A percentile compares a stretch with the other conserved stretches of the same genome.
These are phyloP conservation scores for Neodiprion virginianus DNA, from an alignment of 1,140 invertebrate species.

Conservation along the genomic window DNA sequence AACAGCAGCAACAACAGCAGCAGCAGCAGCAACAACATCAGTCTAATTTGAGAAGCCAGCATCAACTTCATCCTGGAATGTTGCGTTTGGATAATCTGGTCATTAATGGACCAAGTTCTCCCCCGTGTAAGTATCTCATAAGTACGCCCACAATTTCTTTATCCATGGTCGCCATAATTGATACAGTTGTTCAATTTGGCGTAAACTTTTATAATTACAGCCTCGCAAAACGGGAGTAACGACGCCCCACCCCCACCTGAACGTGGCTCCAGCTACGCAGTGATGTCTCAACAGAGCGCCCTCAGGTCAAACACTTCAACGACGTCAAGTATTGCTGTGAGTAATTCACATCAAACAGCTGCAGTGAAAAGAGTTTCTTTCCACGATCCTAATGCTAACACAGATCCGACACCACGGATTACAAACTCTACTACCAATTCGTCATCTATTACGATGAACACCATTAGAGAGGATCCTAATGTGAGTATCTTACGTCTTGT, in stretches of 20 bases:
- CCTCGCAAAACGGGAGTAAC: conserved; percentile 49
- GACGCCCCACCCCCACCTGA: conserved; percentile 76
- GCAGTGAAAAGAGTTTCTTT: conserved; percentile 75
- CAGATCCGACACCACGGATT: conserved; percentile 54
- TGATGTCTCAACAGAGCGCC: conserved; percentile 73
- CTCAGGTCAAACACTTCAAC: conserved; percentile 57
- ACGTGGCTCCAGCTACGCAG: conserved; percentile 80
- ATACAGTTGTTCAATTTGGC: conserved; percentile 12
- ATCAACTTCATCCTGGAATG: conserved; percentile 51
- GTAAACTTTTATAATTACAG: conserved; percentile 33
- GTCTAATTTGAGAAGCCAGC: conserved; percentile 40
- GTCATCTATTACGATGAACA: conserved; percentile 63
- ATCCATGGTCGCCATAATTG: neutral
- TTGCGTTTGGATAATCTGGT: conserved; percentile 65
- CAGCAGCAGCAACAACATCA: conserved; percentile 35
- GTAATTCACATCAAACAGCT: conserved; percentile 40
- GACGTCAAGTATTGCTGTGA: conserved; percentile 51
- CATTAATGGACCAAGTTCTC: conserved; percentile 58
- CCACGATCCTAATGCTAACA: conserved; percentile 71
- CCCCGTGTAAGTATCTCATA: conserved; percentile 41
- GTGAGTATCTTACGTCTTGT: conserved; percentile 63
- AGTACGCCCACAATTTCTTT: too few relatives aligned
- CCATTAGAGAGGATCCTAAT: conserved; percentile 80
- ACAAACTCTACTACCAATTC: conserved; percentile 39
- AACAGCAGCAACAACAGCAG: conserved; percentile 44